Conservation (phyloP, 2,797 vertebrate species). For the Scleropages formosus region DNA sequence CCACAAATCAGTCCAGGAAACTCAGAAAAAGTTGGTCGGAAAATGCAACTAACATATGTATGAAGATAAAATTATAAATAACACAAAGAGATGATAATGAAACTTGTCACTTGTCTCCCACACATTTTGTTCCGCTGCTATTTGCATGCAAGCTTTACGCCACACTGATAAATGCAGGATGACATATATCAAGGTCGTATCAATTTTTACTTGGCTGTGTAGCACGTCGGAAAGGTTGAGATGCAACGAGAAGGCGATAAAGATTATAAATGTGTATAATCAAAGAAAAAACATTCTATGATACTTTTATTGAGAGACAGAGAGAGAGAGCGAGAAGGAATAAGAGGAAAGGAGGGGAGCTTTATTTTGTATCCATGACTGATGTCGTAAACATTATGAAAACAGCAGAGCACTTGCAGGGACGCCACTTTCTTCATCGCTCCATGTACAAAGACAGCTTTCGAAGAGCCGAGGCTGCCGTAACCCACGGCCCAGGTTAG, state of each 20-base stretch:
- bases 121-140: slow-evolving; percentile 18
- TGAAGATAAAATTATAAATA: slow-evolving; percentile 12
- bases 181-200: slow-evolving; percentile 28
- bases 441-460: slow-evolving; percentile 33
- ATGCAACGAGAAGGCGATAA: not conserved
- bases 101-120: slow-evolving; percentile 28
- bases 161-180: slow-evolving; percentile 27
- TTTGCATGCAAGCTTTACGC: slow-evolving; percentile 15
- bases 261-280: not conserved
- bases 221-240: slow-evolving; percentile 2
- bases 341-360: not conserved
- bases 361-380: slow-evolving; percentile 22
- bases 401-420: slow-evolving; percentile 18
- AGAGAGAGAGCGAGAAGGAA: not conserved
- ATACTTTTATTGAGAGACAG: not conserved
- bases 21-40: slow-evolving; percentile 1
- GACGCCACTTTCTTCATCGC: slow-evolving; percentile 28
- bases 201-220: slow-evolving; percentile 19
- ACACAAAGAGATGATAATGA: slow-evolving; percentile 24
- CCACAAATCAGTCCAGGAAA: not conserved
- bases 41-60: not conserved
- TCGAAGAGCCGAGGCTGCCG: slow-evolving; percentile 23
- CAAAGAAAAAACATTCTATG: slow-evolving; percentile 4
- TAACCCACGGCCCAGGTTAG: slow-evolving; percentile 34
- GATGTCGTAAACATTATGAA: slow-evolving; percentile 24